Evolutionary conservation across 2,113 vertebrate genomes (phyloP).

Genomic region (Sinocyclocheilus rhinocerous): DNA sequence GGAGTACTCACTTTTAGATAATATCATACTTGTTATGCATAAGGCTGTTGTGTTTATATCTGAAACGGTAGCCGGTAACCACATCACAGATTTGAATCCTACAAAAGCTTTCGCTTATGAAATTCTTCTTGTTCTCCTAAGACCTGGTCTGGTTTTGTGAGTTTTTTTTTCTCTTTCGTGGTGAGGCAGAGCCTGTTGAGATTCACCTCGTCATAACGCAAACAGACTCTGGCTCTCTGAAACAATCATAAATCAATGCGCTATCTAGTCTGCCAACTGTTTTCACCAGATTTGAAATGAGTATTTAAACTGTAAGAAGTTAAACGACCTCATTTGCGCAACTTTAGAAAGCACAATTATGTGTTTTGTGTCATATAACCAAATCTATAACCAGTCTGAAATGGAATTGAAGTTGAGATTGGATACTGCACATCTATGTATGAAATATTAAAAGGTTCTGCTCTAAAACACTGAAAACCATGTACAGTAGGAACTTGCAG

Average conservation of each 20-base stretch:
- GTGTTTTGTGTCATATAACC: neutral
- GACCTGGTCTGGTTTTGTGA: neutral
- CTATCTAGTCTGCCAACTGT: slow-evolving; percentile 4
- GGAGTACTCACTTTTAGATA: neutral
- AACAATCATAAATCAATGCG: slow-evolving; percentile 8
- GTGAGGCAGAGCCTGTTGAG: neutral
- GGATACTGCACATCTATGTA: too few relatives aligned
- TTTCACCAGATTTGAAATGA: neutral
- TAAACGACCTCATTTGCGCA: neutral
- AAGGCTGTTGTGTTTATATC: neutral
- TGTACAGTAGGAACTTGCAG: too few relatives aligned
- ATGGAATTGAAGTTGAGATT: neutral
- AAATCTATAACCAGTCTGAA: neutral
- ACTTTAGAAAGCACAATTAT: neutral
- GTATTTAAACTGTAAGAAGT: slow-evolving; percentile 1
- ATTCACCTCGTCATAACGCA: neutral
- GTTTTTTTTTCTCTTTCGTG: neutral
- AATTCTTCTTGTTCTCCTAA: neutral
- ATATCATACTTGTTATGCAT: neutral
- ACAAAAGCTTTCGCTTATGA: neutral
- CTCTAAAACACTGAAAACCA: neutral
- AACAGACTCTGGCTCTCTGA: slow-evolving; percentile 4
- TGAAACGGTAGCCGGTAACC: neutral
- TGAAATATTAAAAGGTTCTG: neutral
- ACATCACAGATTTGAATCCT: slow-evolving; percentile 5